Conservation (phyloP, 2,113 vertebrate genomes). For the sheep (Ovis aries) region ARS-UI_Ramb_v3.0 NC_056060.1:6112501-6113000, state of each 20-base stretch:
- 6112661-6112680: neutral
- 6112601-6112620: too few relatives aligned
- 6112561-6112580: rapidly evolving
- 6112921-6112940: neutral
- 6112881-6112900: neutral
- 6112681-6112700: neutral
- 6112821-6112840: neutral
- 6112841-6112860: neutral
- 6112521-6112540: neutral
- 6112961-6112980: neutral
- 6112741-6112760: neutral
- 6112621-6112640: neutral
- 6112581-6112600: neutral
- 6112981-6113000: neutral
- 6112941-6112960: neutral
- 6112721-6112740: neutral
- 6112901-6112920: neutral
- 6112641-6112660: neutral
- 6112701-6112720: too few relatives aligned
- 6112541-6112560: neutral
- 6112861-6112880: neutral
- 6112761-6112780: too few relatives aligned
- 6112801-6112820: rapidly evolving
- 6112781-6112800: neutral
- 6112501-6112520: rapidly evolving